These are phyloP conservation scores for Meleagris gallopavo DNA, from an alignment of 2,113 vertebrate genomes.

Conservation along the genomic window DNA sequence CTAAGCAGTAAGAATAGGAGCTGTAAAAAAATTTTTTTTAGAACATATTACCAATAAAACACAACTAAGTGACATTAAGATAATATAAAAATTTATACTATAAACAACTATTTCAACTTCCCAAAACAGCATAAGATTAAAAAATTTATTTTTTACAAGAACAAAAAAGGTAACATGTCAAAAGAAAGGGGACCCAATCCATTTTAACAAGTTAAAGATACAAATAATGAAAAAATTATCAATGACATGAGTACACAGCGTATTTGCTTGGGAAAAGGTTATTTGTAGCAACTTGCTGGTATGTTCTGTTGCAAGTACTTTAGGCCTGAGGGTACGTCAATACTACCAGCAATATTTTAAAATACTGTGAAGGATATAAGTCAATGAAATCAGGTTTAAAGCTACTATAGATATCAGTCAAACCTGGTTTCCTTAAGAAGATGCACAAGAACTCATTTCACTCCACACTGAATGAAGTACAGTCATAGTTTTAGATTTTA, in stretches of 20 bases:
- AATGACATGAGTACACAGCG: not conserved
- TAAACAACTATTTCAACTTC: not conserved
- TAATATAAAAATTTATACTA: not conserved
- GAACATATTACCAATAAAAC: not conserved
- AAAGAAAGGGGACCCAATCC: not conserved
- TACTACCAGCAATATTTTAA: not conserved
- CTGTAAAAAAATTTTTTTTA: not conserved
- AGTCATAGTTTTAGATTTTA: not conserved
- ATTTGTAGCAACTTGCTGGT: not conserved
- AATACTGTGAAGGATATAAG: not conserved
- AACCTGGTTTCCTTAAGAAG: not conserved
- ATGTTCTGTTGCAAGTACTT: not conserved
- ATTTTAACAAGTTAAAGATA: not conserved
- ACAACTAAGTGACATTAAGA: not conserved
- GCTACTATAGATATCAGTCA: not conserved
- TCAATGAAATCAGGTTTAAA: not conserved
- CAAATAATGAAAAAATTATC: not conserved
- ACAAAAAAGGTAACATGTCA: not conserved
- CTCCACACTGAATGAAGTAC: not conserved
- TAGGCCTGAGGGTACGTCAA: not conserved
- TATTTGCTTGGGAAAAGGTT: not conserved
- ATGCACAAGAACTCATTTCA: not conserved
- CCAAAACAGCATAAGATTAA: not conserved
- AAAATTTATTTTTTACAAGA: not conserved
- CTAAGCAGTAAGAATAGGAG: not conserved